A percentile compares a stretch with the other conserved stretches of the same genome.
Evolutionary conservation across 2,797 vertebrate genomes (phyloP).

Genomic region (Helicolenus hilgendorfi): DNA sequence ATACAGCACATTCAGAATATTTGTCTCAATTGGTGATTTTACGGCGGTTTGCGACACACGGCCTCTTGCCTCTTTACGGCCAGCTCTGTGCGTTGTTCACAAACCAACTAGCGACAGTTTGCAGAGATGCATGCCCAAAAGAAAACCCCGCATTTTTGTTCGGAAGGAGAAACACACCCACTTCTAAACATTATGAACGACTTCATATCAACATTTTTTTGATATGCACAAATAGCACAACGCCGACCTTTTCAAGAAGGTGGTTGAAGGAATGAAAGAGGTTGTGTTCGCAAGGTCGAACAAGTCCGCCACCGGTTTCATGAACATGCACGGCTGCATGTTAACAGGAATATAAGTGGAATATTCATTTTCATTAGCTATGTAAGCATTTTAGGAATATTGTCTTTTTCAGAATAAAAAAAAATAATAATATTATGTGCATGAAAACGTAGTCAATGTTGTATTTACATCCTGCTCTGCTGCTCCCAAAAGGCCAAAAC

Average conservation of each 20-base stretch:
- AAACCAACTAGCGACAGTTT: background rate
- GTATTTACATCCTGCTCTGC: background rate
- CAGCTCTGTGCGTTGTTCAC: too few relatives aligned
- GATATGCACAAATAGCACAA: background rate
- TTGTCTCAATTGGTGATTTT: background rate
- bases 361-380: background rate
- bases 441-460: background rate
- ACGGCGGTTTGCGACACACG: too few relatives aligned
- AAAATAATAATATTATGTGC: fast-evolving
- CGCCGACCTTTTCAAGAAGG: background rate
- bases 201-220: fast-evolving
- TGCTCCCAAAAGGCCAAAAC: background rate
- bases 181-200: background rate
- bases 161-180: background rate
- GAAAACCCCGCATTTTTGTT: background rate
- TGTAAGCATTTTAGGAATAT: background rate
- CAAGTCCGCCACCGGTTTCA: background rate
- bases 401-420: background rate
- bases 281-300: background rate
- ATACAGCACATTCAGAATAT: background rate
- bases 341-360: background rate
- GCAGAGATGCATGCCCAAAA: background rate
- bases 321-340: background rate
- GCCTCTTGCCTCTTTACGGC: too few relatives aligned
- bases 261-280: background rate